These are phyloP conservation scores for Congeria kusceri DNA, from an alignment of 2,888 invertebrate species.

Conservation along the genomic window DNA sequence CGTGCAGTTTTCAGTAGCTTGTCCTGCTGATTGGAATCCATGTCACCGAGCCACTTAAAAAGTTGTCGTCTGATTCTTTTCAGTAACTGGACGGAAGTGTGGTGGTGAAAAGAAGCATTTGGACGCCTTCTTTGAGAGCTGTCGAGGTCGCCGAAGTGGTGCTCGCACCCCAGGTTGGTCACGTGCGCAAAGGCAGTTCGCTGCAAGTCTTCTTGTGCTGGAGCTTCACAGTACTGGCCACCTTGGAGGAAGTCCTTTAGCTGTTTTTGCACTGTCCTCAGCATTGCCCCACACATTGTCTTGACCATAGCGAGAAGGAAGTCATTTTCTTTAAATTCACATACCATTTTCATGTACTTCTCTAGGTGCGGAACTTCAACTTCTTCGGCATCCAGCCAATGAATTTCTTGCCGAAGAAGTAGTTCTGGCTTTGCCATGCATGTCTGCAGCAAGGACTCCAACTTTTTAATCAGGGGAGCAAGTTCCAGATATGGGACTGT, in stretches of 20 bases:
- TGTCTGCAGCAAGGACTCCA: background rate
- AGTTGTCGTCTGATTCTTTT: slow-evolving; percentile 25
- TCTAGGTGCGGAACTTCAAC: background rate
- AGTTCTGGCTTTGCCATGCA: background rate
- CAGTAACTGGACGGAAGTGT: slow-evolving; percentile 58
- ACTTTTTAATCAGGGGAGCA: background rate
- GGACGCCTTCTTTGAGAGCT: slow-evolving; percentile 56
- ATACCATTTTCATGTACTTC: background rate
- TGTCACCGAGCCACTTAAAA: background rate
- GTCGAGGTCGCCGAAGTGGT: slow-evolving; percentile 65
- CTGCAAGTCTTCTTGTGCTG: background rate
- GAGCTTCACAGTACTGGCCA: background rate
- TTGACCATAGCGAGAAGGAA: background rate
- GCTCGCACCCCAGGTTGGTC: too few species aligned
- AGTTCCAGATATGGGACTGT: slow-evolving; percentile 45
- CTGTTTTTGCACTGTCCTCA: too few species aligned
- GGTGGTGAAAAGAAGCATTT: slow-evolving; percentile 59
- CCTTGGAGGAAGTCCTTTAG: slow-evolving; percentile 9
- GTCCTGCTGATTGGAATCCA: background rate
- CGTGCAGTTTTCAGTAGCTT: slow-evolving; percentile 5
- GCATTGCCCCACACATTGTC: background rate
- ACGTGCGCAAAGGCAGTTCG: background rate
- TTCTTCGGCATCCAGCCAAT: background rate
- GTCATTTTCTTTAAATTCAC: background rate
- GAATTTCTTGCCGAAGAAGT: background rate